Percentiles rank a stretch among this genome's conserved stretches.
Conservation (phyloP, 2,888 invertebrate species). For the Calameuta filiformis region DNA sequence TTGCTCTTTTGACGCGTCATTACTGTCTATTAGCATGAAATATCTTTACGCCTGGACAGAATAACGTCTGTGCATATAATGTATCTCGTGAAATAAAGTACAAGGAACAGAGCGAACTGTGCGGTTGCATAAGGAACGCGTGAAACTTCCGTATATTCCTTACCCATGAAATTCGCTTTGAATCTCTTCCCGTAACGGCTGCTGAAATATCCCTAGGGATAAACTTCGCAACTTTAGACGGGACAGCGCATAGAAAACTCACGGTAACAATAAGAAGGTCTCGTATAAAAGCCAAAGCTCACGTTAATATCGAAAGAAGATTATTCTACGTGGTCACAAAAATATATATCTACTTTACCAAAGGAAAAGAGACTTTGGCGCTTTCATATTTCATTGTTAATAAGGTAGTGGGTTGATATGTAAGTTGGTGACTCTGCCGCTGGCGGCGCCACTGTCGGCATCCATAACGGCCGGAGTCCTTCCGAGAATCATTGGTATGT, state of each 20-base stretch:
- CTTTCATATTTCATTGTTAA: neutral
- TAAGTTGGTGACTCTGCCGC: neutral
- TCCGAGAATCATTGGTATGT: neutral
- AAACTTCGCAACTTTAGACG: neutral
- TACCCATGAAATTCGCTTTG: neutral
- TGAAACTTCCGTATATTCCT: neutral
- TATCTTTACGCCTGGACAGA: neutral
- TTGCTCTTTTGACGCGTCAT: neutral
- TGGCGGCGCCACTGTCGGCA: neutral
- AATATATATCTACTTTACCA: neutral
- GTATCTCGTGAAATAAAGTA: neutral
- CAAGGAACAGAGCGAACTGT: neutral
- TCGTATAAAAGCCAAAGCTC: neutral
- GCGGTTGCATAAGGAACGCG: neutral
- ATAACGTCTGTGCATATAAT: neutral
- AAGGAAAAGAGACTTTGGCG: neutral
- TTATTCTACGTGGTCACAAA: neutral
- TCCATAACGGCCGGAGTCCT: neutral
- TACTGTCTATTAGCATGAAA: neutral
- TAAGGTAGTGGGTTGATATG: neutral
- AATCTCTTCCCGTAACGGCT: neutral
- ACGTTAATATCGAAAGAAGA: neutral
- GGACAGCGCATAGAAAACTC: neutral
- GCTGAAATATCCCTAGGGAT: neutral
- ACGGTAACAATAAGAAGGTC: neutral